Conservation (phyloP, 2,888 invertebrate genomes). For the Eretmocerus hayati region DNA sequence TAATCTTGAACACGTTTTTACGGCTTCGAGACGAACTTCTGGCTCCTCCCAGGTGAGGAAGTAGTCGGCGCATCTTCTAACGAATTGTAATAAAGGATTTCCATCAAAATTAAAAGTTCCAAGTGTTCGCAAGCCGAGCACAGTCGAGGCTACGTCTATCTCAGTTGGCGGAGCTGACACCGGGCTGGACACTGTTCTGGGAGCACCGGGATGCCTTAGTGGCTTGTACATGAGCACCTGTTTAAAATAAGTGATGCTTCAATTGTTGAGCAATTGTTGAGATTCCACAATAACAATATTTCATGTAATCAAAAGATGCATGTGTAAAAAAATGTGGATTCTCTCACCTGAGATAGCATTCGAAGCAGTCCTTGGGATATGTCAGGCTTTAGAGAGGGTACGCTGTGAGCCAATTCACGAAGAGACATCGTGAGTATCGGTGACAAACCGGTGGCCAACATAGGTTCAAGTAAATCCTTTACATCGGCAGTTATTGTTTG, state of each 20-base stretch:
- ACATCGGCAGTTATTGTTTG: conserved; percentile 71
- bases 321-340: no score
- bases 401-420: conserved; percentile 79
- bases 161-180: conserved; percentile 50
- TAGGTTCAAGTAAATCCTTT: conserved; percentile 77
- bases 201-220: conserved; percentile 72
- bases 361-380: conserved; percentile 89
- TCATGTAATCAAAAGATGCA: no score
- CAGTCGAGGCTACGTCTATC: conserved; percentile 74
- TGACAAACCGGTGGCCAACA: conserved; percentile 88
- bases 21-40: conserved; percentile 88
- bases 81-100: conserved; percentile 85
- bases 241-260: no score
- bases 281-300: no score
- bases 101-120: conserved; percentile 89
- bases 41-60: conserved; percentile 86
- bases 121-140: conserved; percentile 85
- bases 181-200: conserved; percentile 52
- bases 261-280: no score
- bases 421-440: conserved; percentile 86
- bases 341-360: conserved; percentile 67
- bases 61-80: conserved; percentile 85
- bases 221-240: conserved; percentile 73
- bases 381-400: conserved; percentile 79
- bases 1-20: conserved; percentile 85